Evolutionary conservation across 2,113 vertebrate species (phyloP).

Genomic region (Dicentrarchus labrax): DNA sequence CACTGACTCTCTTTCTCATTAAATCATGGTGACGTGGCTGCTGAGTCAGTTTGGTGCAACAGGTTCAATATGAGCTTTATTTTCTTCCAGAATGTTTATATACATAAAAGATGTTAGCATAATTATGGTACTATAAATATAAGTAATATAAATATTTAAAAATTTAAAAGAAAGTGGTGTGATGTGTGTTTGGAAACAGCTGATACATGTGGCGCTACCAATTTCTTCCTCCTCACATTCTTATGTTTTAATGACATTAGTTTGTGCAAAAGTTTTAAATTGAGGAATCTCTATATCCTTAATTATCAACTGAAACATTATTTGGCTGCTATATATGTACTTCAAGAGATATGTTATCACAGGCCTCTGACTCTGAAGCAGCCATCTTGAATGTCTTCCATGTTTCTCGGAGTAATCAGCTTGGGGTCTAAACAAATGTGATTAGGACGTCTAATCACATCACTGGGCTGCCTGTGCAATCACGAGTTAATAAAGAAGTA

Average conservation of each 20-base stretch:
- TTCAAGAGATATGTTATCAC: not conserved
- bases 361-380: conserved; percentile 16
- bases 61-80: not conserved
- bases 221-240: not conserved
- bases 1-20: not conserved
- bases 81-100: not conserved
- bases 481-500: conserved; percentile 69
- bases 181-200: not conserved
- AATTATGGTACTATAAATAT: too few species aligned
- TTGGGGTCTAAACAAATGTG: conserved; percentile 56
- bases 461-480: conserved; percentile 55
- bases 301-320: not conserved
- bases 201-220: not conserved
- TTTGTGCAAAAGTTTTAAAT: not conserved
- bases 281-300: not conserved
- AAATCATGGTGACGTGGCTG: not conserved
- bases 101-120: not conserved
- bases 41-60: not conserved
- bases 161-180: not conserved
- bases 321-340: not conserved
- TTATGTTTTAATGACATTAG: not conserved
- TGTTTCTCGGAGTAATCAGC: conserved; percentile 60
- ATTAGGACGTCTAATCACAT: conserved; percentile 73
- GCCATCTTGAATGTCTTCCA: conserved; percentile 24
- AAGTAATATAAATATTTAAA: not conserved